Base-by-base conservation (phyloP, 2,797 vertebrate genomes). In the Lacerta bilineata region DNA sequence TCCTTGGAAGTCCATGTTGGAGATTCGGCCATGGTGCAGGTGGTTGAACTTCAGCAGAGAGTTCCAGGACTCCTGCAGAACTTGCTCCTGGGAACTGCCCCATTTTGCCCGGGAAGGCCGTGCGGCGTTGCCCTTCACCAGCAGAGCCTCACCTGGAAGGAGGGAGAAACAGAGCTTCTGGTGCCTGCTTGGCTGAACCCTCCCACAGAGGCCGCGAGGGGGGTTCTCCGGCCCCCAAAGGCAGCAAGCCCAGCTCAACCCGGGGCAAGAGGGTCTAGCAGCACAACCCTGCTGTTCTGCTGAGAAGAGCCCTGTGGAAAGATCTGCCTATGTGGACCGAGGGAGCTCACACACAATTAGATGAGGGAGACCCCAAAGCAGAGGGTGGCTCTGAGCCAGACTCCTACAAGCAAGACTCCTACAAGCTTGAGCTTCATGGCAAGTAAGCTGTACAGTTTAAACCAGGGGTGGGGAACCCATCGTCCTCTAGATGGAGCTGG, bases 11-110 rank as follows among this genome's bases (percentile, higher is more conserved):
- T 97, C 97, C 97, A 97, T 96, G 95, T 98, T 98, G 50, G 98
- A 98, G 96, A 99, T 98, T 87, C 99, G 98, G 2, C 98, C 99
- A 0, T 98, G 97, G 88, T 99, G 99, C 90, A 97, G 98, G 80
- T 97, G 98, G 96, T 99, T 98, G 55, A 99, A 99, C 95, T 98
- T 98, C 0, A 96, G 97, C 90, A 98, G 97, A 4, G 98, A 99
- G 91, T 98, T 97, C 98, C 98, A 99, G 0, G 98, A 99, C 92
- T 98, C 98, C 88, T 97, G 98, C 76, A 98, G 97, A 4, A 93
- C 96, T 94, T 98, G 95, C 0, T 99, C 98, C 90, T 97, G 97
- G 74, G 98, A 97, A 17, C 91, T 97, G 88, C 87, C 96, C 95
- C 97, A 95, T 93, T 92, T 95, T 5, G 93, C 84, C 88, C 95